Percentiles rank a stretch among this genome's conserved stretches.
phyloP scores from a whole-genome alignment of 2,888 invertebrate genomes.

The Busseola fusca region DNA sequence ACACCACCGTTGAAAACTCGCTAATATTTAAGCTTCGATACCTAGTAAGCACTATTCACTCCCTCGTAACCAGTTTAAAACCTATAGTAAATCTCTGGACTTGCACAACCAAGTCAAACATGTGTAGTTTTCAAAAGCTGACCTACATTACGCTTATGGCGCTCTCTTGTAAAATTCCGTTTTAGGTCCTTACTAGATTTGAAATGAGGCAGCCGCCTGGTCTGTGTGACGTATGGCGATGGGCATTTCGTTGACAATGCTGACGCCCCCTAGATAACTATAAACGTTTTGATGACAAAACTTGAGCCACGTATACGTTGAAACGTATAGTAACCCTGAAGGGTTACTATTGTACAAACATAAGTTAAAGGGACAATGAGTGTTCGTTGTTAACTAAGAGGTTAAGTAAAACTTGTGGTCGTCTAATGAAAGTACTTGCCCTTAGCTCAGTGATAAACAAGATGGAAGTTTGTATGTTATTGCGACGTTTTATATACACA shows the following conservation, averaged over 20 bases:
- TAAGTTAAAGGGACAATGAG: constrained; percentile 3
- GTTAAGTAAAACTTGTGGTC: background rate
- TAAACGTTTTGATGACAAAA: constrained; percentile 36
- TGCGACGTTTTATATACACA: background rate
- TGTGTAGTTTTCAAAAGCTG: too few relatives aligned
- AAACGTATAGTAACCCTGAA: too few relatives aligned
- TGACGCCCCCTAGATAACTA: constrained; percentile 24
- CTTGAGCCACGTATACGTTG: constrained; percentile 11
- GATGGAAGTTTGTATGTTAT: background rate
- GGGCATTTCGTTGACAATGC: constrained; percentile 5
- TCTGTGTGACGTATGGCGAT: constrained; percentile 5
- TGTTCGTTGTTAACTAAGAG: constrained; percentile 2
- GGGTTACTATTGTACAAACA: constrained; percentile 15
- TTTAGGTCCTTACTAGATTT: too few relatives aligned
- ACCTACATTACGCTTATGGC: too few relatives aligned
- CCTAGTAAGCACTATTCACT: too few relatives aligned
- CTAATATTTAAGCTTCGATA: too few relatives aligned
- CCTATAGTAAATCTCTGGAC: too few relatives aligned
- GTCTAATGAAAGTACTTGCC: background rate
- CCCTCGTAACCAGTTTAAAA: too few relatives aligned
- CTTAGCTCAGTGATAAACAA: background rate
- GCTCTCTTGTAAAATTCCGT: too few relatives aligned
- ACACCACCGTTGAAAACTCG: too few relatives aligned
- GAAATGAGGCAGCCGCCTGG: too few relatives aligned
- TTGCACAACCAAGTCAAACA: too few relatives aligned